Evolutionary conservation across 2,888 invertebrate species (phyloP).

Genomic region (Cryptus viduatorius): DNA sequence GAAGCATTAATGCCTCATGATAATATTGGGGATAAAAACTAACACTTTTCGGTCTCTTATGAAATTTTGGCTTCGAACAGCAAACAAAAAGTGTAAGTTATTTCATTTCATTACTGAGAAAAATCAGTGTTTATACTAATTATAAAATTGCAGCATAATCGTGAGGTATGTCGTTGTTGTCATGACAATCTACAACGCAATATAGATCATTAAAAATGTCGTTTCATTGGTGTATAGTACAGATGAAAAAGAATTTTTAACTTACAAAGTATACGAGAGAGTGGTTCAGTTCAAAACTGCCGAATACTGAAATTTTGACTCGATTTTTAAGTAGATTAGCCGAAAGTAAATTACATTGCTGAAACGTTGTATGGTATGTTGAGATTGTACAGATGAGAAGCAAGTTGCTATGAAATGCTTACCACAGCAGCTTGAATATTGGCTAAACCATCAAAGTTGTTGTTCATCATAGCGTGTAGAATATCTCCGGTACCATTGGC

Average conservation of each 20-base stretch:
- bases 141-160: constrained; percentile 4
- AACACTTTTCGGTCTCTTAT: too few relatives aligned
- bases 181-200: not conserved
- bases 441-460: not conserved
- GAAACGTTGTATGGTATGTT: not conserved
- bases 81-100: too few relatives aligned
- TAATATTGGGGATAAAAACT: too few relatives aligned
- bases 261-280: constrained; percentile 4
- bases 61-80: too few relatives aligned
- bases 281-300: constrained; percentile 17
- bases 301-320: not conserved
- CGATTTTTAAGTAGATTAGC: constrained; percentile 13
- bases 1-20: too few relatives aligned
- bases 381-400: not conserved
- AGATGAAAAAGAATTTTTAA: not conserved
- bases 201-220: too few relatives aligned
- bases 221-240: too few relatives aligned
- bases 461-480: constrained; percentile 33
- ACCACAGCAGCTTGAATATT: constrained; percentile 4
- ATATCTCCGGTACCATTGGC: constrained; percentile 38
- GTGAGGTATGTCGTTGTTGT: not conserved
- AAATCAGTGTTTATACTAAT: not conserved
- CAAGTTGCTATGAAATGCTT: not conserved
- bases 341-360: not conserved
- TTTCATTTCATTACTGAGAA: not conserved